Base-by-base conservation (phyloP, 2,888 invertebrate genomes). In the Eilema depressum region DNA sequence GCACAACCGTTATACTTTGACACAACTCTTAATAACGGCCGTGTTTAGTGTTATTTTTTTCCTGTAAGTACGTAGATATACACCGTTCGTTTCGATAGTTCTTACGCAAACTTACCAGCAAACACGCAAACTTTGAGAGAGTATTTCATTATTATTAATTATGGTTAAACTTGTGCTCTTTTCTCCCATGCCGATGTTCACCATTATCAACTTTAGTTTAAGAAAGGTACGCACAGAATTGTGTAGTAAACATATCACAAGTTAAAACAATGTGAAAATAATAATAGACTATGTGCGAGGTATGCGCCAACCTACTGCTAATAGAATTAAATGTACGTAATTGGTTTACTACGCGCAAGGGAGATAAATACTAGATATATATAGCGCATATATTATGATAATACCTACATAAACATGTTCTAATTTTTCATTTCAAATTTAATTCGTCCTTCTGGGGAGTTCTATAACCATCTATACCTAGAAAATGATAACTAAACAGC, bases 251-350 rank as follows among this genome's bases (percentile, higher is more conserved):
- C 76, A 57, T 74, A 66, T 70, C 69, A 66, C 74, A 66, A 66
- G 73, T 69, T 70, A 74, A 66, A 70, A 73, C 70, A 28, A 70
- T 75, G 74, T 77, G 73, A 75, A 80, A 79, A 81, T 77, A 83
- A 79, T 80, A 78, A 84, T 86, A 80, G 82, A 80, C 68, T 76
- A 74, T 68, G 80, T 12, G 5, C 30, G 61, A 68, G 53, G 75
- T 76, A 77, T 83, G 79, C 77, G 82, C 76, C 81, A 77, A 81
- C 79, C 74, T 77, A 81, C 78, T 73, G 74, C 88, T 93, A 92
- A 93, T 90, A 85, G 87, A 87, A 92, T 93, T 92, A 92, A 79
- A 83, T 83, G 80, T 75, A 83, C 78, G 75, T 91, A 91, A 92
- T 91, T 90, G 91, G 92, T 88, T 92, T 92, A 92, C 83, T 79